A percentile compares a stretch with the other conserved stretches of the same genome.
Evolutionary conservation across 2,113 vertebrate genomes (phyloP).

Genomic region (Nesoenas mayeri): DNA sequence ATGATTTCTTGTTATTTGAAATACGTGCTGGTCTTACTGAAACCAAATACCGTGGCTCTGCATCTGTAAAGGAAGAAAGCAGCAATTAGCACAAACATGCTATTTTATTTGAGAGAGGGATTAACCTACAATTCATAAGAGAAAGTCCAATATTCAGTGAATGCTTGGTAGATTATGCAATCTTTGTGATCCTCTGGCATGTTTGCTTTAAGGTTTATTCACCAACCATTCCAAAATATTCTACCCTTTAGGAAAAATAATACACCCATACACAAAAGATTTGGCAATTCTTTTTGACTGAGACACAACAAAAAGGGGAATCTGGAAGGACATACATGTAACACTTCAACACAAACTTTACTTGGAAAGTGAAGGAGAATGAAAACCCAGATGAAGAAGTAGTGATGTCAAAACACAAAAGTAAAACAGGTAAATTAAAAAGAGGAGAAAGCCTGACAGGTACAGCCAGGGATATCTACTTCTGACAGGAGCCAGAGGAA

Average conservation of each 20-base stretch:
- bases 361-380: not conserved
- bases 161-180: not conserved
- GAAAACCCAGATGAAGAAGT: not conserved
- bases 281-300: not conserved
- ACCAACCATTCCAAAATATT: not conserved
- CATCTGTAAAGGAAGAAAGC: conserved; percentile 80
- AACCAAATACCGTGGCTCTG: conserved; percentile 92
- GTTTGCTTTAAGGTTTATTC: not conserved
- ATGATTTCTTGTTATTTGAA: conserved; percentile 88
- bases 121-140: not conserved
- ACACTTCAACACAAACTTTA: not conserved
- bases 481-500: not conserved
- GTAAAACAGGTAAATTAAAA: not conserved
- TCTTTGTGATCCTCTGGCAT: not conserved
- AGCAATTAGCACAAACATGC: not conserved
- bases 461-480: not conserved
- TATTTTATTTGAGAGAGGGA: not conserved
- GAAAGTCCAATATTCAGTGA: not conserved
- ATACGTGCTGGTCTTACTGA: conserved; percentile 83
- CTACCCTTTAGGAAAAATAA: not conserved
- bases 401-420: not conserved
- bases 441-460: not conserved
- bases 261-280: not conserved
- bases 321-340: not conserved
- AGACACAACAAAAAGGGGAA: not conserved